Evolutionary conservation across 2,888 invertebrate species (phyloP), one percentile per base, ranked within the genome.

Genomic region (Alloplasta piceator): DNA sequence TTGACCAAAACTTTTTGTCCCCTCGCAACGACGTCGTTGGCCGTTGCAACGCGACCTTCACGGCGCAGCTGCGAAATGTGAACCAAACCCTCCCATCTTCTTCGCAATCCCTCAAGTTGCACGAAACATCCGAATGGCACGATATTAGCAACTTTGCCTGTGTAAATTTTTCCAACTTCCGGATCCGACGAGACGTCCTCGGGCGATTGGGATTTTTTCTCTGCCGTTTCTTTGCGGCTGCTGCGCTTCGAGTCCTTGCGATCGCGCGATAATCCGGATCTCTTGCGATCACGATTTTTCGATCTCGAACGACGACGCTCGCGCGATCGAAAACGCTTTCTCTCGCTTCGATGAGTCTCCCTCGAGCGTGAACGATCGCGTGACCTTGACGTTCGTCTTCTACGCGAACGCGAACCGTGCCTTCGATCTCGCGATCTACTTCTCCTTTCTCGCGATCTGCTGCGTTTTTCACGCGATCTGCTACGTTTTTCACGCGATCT

Each of bases 91-190:
- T 99, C 99, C 95, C 97, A 97, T 56, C 96, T 94, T 85, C 97
- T 96, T 64, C 95, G 94, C 63, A 99, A 93, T 0, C 98, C 98
- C 89, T 98, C 98, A 26, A 99, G 93, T 92, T 98, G 98, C 0
- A 99, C 98, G 92, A 99, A 99, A 91, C 99, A 99, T 0, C 99
- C 99, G 93, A 99, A 99, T n/a, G 97, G 96, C 70, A 98, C 98
- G 84, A 99, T 97, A 88, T 98, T 99, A 0, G 98, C 97, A 0
- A 99, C 98, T 92, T 97, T 96, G 0, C 98, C 99, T 82, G 95
- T 95, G 91, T 98, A 99, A 85, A 99, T 98, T 94, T 96, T 96
- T 0, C 96, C 97, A 4, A 96, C 94, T 85, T 96, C 95, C 0
- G 97, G 97, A 88, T 96, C 96, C 88, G 96, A 95, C 75, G 95